These are phyloP conservation scores for Sinosuthora webbiana DNA, from an alignment of 2,113 vertebrate genomes.

Conservation along the genomic window DNA sequence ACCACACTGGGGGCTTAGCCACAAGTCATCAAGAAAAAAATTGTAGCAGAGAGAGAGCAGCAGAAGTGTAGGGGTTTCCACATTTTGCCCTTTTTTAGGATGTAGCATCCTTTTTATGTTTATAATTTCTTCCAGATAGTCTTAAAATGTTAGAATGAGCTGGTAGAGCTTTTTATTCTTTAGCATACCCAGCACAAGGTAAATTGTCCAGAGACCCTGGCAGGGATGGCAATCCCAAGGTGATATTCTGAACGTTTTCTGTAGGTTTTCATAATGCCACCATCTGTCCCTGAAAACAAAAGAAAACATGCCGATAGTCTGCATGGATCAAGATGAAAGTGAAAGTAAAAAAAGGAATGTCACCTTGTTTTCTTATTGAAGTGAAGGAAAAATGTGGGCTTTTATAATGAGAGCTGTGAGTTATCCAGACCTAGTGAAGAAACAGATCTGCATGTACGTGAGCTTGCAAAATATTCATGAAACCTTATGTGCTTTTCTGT, in stretches of 20 bases:
- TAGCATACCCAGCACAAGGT: neutral
- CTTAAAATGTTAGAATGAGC: neutral
- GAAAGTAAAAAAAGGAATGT: neutral
- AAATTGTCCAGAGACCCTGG: neutral
- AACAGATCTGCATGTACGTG: neutral
- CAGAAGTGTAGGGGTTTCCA: neutral
- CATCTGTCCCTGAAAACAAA: neutral
- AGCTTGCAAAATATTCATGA: neutral
- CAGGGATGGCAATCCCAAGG: neutral
- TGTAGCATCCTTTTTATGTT: neutral
- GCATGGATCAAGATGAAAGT: neutral
- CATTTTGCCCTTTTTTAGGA: neutral
- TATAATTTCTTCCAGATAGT: neutral
- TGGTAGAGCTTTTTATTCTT: neutral
- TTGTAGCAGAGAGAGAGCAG: neutral
- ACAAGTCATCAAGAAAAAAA: neutral
- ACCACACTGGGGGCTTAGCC: rapidly evolving
- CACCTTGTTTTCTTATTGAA: neutral
- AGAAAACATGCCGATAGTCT: neutral
- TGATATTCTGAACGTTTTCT: neutral
- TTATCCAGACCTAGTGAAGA: neutral
- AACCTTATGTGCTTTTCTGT: neutral
- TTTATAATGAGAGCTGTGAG: neutral
- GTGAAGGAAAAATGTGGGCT: neutral
- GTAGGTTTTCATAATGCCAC: neutral